Percentiles rank a stretch among this genome's conserved stretches.
Conservation (phyloP, 2,888 invertebrate species). For the Caradrina clavipalpis region DNA sequence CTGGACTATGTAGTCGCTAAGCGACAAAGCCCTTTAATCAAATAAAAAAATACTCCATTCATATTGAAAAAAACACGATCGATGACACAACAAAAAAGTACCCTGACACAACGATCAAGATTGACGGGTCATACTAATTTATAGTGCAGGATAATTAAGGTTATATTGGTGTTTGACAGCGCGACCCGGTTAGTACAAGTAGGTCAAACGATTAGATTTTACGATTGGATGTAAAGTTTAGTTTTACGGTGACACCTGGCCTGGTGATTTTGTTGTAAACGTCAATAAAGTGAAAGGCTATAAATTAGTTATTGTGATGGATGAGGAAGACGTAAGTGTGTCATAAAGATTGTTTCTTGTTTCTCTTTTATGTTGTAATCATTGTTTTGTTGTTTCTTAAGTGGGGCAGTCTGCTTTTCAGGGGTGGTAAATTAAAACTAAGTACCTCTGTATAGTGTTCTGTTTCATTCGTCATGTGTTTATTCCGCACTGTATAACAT, state of each 20-base stretch:
- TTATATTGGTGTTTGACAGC: constrained; percentile 72
- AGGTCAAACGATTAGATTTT: constrained; percentile 67
- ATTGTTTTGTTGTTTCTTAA: constrained; percentile 43
- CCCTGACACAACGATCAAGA: constrained; percentile 54
- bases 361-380: constrained; percentile 40
- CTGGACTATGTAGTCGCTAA: too few relatives aligned
- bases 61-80: not conserved
- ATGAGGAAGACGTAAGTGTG: constrained; percentile 29
- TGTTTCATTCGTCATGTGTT: too few relatives aligned
- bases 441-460: not conserved
- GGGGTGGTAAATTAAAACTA: not conserved
- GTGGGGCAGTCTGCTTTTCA: constrained; percentile 14
- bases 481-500: too few relatives aligned
- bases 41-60: not conserved
- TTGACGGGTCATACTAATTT: constrained; percentile 66
- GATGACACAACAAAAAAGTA: constrained; percentile 23
- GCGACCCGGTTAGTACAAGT: constrained; percentile 65
- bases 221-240: constrained; percentile 55
- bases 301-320: constrained; percentile 50
- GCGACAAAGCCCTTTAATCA: too few relatives aligned
- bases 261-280: constrained; percentile 41
- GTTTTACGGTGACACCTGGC: constrained; percentile 52
- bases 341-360: constrained; percentile 46
- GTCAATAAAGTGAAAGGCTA: constrained; percentile 39
- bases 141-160: constrained; percentile 71